Percentiles rank a stretch among this genome's conserved stretches.
Evolutionary conservation across 2,797 vertebrate genomes (phyloP).

Genomic region (Echeneis naucrates): DNA sequence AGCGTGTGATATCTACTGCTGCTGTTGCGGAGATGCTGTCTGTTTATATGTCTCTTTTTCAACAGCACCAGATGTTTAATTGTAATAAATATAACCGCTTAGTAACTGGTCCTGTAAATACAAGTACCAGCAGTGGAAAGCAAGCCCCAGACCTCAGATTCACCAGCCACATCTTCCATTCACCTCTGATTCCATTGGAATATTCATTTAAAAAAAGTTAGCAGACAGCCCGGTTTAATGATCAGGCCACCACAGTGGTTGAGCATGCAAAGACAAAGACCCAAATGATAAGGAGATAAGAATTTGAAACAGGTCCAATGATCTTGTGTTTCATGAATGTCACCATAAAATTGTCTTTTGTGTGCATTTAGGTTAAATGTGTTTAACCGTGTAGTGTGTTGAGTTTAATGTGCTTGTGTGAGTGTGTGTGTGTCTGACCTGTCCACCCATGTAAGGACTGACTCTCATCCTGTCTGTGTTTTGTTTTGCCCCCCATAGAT

Average conservation of each 20-base stretch:
- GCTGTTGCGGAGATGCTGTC: background rate
- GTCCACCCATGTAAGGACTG: background rate
- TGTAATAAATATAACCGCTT: background rate
- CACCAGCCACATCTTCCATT: background rate
- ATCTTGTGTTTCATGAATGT: background rate
- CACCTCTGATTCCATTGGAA: background rate
- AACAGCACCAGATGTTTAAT: background rate
- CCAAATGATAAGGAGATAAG: too few species aligned
- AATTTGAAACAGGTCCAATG: too few species aligned
- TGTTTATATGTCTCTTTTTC: background rate
- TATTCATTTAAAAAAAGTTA: background rate
- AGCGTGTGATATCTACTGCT: too few species aligned
- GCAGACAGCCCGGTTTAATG: background rate
- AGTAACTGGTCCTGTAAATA: background rate
- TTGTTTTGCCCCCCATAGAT: slow-evolving; percentile 83
- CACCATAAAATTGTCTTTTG: background rate
- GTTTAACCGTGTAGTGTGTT: background rate
- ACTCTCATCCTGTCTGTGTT: slow-evolving; percentile 18
- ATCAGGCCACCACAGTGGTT: background rate
- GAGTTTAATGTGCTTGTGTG: slow-evolving; percentile 27
- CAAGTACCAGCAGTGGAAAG: background rate
- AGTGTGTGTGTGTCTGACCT: background rate
- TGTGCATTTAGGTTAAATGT: background rate
- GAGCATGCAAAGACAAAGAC: background rate
- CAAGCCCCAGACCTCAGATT: background rate